These are phyloP conservation scores for Athene cunicularia DNA, from an alignment of 2,113 vertebrate species.

Conservation along the genomic window DNA sequence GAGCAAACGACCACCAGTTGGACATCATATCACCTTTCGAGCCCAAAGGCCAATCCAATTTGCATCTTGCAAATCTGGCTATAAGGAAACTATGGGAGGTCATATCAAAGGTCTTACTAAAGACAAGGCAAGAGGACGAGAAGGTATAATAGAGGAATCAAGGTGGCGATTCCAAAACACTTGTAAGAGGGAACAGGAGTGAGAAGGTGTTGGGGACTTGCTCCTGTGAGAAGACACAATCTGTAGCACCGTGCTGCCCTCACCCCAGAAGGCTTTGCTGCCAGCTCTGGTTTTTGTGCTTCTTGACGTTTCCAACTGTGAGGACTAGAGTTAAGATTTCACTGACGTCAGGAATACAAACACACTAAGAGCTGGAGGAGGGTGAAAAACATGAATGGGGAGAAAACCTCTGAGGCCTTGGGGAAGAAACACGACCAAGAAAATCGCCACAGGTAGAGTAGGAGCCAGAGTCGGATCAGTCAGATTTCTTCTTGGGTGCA, in stretches of 20 bases:
- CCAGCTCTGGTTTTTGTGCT: neutral
- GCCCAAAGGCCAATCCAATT: neutral
- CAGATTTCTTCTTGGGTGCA: neutral
- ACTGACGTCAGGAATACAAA: neutral
- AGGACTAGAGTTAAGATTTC: neutral
- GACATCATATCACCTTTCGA: neutral
- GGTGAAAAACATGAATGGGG: neutral
- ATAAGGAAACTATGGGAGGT: neutral
- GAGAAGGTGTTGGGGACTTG: neutral
- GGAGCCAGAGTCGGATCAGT: neutral
- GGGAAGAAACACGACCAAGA: neutral
- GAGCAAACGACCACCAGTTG: neutral
- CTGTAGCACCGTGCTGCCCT: neutral
- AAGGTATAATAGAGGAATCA: neutral
- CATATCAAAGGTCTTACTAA: neutral
- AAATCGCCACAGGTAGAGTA: neutral
- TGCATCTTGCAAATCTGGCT: neutral
- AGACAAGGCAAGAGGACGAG: neutral
- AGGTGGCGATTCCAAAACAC: neutral
- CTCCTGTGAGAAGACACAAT: neutral
- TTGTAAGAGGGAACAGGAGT: rapidly evolving
- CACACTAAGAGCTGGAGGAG: neutral
- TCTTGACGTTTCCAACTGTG: neutral
- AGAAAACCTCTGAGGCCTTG: neutral
- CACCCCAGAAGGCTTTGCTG: neutral